These are phyloP conservation scores for Terrapene triunguis DNA, from an alignment of 2,113 vertebrate genomes.

Conservation along the genomic window DNA sequence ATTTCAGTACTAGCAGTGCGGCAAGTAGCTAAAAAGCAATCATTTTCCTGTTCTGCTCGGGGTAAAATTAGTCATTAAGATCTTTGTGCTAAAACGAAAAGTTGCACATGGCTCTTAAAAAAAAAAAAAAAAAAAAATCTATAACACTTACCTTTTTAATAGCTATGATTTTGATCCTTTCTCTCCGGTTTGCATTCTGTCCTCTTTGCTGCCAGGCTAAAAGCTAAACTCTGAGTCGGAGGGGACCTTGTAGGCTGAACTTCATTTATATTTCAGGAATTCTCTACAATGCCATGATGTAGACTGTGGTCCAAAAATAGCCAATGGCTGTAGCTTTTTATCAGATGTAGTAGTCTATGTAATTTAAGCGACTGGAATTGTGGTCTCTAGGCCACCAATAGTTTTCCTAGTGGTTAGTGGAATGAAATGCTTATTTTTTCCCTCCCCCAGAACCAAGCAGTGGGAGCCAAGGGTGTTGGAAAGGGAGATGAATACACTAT, in stretches of 20 bases:
- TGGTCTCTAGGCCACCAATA: background rate
- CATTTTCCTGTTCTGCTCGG: conserved; percentile 26
- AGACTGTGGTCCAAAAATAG: background rate
- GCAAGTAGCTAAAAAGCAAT: conserved; percentile 52
- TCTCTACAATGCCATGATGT: background rate
- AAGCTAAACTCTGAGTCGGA: background rate
- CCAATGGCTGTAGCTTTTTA: background rate
- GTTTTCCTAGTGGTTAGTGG: background rate
- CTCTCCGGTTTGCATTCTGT: conserved; percentile 10
- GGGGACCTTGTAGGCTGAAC: background rate
- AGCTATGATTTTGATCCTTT: conserved; percentile 27
- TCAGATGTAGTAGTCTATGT: background rate
- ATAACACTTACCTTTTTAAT: background rate
- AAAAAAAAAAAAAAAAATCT: background rate
- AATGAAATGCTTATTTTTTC: background rate
- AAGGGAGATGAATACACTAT: background rate
- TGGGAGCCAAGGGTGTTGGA: background rate
- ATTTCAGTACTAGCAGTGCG: conserved; percentile 14
- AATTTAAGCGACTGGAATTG: background rate
- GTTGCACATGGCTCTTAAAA: background rate
- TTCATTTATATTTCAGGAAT: background rate
- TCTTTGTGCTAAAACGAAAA: background rate
- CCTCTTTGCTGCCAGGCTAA: background rate
- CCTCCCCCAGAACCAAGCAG: background rate
- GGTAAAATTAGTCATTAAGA: conserved; percentile 43